Percentiles rank a stretch among this genome's conserved stretches.
phyloP scores from a whole-genome alignment of 2,797 vertebrate species.

The Xenops minutus region DNA sequence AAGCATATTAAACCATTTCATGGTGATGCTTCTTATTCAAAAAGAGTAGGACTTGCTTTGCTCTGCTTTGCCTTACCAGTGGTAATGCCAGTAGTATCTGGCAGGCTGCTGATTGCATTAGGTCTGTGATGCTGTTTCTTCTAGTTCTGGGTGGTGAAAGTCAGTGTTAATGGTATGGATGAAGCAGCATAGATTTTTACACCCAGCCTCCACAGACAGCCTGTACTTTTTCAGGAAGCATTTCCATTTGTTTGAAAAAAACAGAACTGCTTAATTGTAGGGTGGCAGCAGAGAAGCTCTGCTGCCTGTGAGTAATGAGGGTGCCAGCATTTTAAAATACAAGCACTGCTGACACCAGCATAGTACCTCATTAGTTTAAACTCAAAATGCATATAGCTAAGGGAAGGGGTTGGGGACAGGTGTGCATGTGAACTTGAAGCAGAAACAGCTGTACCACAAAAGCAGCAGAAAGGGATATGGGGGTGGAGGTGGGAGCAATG shows the following conservation, averaged over 20 bases:
- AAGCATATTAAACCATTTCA: neutral
- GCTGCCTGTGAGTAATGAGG: neutral
- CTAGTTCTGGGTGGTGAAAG: neutral
- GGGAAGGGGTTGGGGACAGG: accelerated
- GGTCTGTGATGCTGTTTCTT: neutral
- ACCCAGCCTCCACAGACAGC: neutral
- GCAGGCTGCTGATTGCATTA: neutral
- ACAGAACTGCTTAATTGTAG: neutral
- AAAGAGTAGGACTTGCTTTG: neutral
- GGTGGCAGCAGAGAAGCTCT: neutral
- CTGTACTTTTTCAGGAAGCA: neutral
- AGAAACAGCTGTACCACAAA: neutral
- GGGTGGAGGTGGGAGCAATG: accelerated
- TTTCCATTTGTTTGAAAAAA: conserved; percentile 22
- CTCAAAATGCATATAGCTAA: neutral
- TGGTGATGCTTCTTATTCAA: neutral
- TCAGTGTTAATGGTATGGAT: neutral
- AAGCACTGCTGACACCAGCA: neutral
- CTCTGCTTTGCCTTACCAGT: neutral
- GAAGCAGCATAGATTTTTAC: neutral
- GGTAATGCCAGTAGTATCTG: neutral
- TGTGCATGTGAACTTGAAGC: accelerated
- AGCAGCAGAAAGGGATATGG: neutral
- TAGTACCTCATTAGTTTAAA: neutral
- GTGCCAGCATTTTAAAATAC: neutral